Evolutionary conservation across 2,888 invertebrate genomes (phyloP), one percentile per base, ranked within the genome.

Genomic region (Syrista parreyssii): DNA sequence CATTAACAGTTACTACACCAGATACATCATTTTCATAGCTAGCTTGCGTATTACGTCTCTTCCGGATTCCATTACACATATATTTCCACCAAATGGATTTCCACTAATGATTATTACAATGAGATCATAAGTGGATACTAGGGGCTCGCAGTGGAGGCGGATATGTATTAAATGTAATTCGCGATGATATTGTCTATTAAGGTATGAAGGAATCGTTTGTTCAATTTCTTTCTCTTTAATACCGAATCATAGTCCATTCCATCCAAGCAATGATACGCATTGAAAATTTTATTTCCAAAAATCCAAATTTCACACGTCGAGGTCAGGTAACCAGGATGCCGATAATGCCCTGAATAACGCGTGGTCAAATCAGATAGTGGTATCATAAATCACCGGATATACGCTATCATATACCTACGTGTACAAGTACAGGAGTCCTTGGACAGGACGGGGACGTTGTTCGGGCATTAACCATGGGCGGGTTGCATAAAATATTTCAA

Each of bases 291-390:
- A 55, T 23, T 55, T 55, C 23, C 55, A 23, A 55, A 23, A 55
- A 55, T 6, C 55, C 55, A 55, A 55, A 55, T 55, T 55, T 55
- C 23, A 55, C 23, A 23, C 9, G 55, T 55, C 55, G 55, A 55
- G 55, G 55, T 55, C 55, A 55, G 23, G 23, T 55, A 23, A 55
- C 55, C 55, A 55, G 55, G 55, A 55, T 55, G 55, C 23, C 55
- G 55, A 55, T 55, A 55, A 55, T 33, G 71, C 33, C 32, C 32
- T 33, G 71, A 71, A 71, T 71, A 33, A 33, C 71, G 71, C 71
- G 71, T 33, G 71, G 71, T 71, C 71, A 71, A 71, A 71, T 71
- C 71, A 71, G 71, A 71, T 71, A 71, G 32, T 23, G 71, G 71
- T 32, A 31, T 71, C 71, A 71, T 71, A 71, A 71, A 71, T 71